Percentiles rank a stretch among this genome's conserved stretches.
phyloP scores from a whole-genome alignment of 2,797 vertebrate species.

The Anguilla marmorata region DNA sequence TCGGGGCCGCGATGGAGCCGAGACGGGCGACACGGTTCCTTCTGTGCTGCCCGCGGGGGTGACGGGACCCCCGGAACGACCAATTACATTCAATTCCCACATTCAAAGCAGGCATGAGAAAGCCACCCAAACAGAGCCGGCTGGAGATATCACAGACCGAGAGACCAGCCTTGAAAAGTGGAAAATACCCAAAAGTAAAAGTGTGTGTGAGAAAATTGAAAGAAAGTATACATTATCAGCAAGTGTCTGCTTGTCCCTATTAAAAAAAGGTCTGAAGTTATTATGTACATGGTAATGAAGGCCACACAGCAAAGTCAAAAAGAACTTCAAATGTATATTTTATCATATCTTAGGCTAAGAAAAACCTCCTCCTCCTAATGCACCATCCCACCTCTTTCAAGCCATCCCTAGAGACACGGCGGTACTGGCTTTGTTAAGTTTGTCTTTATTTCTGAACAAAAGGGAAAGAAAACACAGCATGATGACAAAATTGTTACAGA shows the following conservation, averaged over 20 bases:
- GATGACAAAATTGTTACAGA: not conserved
- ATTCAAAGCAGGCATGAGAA: slow-evolving; percentile 13
- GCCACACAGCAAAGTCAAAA: not conserved
- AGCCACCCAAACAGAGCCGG: not conserved
- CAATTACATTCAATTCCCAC: slow-evolving; percentile 20
- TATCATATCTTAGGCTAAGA: slow-evolving; percentile 40
- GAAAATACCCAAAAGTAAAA: slow-evolving; percentile 5
- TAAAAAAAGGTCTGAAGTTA: not conserved
- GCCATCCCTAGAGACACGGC: not conserved
- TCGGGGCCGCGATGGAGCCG: not conserved
- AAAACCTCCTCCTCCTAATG: not conserved
- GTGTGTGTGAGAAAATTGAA: not conserved
- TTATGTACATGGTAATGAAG: slow-evolving; percentile 43
- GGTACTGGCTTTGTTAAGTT: slow-evolving; percentile 14
- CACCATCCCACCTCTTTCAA: not conserved
- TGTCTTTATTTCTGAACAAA: not conserved
- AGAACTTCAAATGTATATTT: slow-evolving; percentile 47
- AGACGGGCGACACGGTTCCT: not conserved
- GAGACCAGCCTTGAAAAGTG: not conserved
- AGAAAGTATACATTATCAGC: not conserved
- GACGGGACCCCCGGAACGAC: not conserved
- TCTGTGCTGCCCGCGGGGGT: not conserved
- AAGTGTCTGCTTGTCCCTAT: slow-evolving; percentile 19
- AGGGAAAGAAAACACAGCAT: not conserved
- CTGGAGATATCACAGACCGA: not conserved